Base-by-base conservation (phyloP, 2,888 invertebrate species). In the Scelioninae gen. 2 region DNA sequence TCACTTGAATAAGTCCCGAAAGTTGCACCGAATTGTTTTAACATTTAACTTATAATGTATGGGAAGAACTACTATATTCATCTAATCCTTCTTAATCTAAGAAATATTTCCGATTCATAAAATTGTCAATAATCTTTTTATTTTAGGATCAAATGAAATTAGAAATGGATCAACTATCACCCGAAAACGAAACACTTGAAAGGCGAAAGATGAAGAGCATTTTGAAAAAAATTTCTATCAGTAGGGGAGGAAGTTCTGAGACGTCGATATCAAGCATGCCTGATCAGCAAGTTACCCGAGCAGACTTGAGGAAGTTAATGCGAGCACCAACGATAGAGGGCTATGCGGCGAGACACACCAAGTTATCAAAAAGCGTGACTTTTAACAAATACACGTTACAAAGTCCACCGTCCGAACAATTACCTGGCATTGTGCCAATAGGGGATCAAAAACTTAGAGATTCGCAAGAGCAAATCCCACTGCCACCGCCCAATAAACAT, bases 281-380 rank as follows among this genome's bases (percentile, higher is more conserved):
- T 18, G 84, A 84, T 37, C 80, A 81, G 7, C 81, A 82, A 63
- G 79, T 80, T 10, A 87, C 87, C 76, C 90, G 87, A 3, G 87
- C 88, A 72, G 92, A 93, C 82, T 87, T 93, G 63, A 90, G 89
- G 79, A 91, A 90, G 82, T 87, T 95, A 73, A 91, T 94, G 87
- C 88, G 92, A 81, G 94, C 94, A 22, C 95, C 94, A 73, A 95
- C 95, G 70, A 88, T 95, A 79, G 95, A 95, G 89, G 95, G 95
- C 71, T 96, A 94, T 87, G 95, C 94, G 69, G 95, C 94, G 55
- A 89, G 95, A 82, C 95, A 95, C 87, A 93, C 93, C 76, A 95
- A 95, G 86, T 91, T 95, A 85, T 90, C 94, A 55, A 96, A 95
- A 89, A 94, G 95, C 87, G 95, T 95, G 76, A 95, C 95, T 73